Evolutionary conservation across 2,797 vertebrate species (phyloP).

Genomic region (Stomatorhinus walkeri): DNA sequence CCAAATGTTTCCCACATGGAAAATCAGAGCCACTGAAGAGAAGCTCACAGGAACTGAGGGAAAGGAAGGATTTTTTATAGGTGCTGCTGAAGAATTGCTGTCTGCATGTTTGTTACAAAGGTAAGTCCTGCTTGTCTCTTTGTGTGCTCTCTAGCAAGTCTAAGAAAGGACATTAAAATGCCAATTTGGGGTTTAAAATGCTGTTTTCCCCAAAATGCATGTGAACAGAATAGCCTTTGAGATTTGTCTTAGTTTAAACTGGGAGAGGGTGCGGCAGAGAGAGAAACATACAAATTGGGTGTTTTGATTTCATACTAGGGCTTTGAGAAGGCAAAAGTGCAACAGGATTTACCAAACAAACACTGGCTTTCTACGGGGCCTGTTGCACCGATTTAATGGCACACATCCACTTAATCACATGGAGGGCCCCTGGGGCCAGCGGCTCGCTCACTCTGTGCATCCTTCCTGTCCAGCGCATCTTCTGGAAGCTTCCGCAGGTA

Average conservation of each 20-base stretch:
- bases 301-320: background rate
- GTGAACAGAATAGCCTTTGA: background rate
- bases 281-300: background rate
- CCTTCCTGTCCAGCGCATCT: conserved; percentile 78
- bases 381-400: background rate
- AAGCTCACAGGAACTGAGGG: background rate
- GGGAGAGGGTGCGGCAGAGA: background rate
- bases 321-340: background rate
- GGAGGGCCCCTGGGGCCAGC: background rate
- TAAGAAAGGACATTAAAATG: background rate
- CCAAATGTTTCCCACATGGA: background rate
- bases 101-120: background rate
- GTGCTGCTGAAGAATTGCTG: background rate
- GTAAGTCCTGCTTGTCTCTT: background rate
- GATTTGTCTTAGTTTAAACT: background rate
- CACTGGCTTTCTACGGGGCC: background rate
- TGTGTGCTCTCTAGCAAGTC: background rate
- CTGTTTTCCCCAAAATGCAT: background rate
- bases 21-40: background rate
- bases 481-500: conserved; percentile 89
- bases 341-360: background rate
- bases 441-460: conserved; percentile 78
- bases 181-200: background rate
- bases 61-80: background rate
- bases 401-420: background rate